Evolutionary conservation across 2,888 invertebrate species (phyloP), one percentile per base, ranked within the genome.

Genomic region (Galerucella nymphaeae): DNA sequence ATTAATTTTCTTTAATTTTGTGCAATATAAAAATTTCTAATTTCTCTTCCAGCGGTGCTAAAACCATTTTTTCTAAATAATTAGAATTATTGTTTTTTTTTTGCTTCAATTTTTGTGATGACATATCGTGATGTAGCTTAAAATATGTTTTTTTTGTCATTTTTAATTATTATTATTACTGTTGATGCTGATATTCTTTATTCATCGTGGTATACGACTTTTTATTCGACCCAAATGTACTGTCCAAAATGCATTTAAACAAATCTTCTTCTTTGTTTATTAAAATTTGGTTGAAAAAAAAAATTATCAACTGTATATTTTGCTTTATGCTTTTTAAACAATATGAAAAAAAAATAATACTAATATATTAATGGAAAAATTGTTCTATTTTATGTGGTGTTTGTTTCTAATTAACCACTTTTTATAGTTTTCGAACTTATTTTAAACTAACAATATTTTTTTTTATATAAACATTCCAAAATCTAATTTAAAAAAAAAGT

Each of bases 81-180:
- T 14, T 50, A n/a, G n/a, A 50, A 50, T 50, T 50, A 50, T 6
- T 50, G 14, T 65, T 58, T 65, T 58, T 41, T 14, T 4, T 45
- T 45, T 45, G 64, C 50, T 38, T 58, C 48, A 30, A 64, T 58
- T 45, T 41, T 55, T 70, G 70, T 70, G 70, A 70, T 70, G 23
- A 70, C 70, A 63, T 70, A 30, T 63, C 57, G 70, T 70, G 70
- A 70, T 70, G 63, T 66, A 66, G 66, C 41, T 66, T 66, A 66
- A 30, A 58, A 38, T 55, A 41, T 38, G 11, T 20, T 13, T 23
- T 58, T 58, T 58, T 58, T 53, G 18, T 53, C 53, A 3, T 53
- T 16, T 16, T 53, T 8, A 10, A 53, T 18, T 16, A 16, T 18
- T n/a, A 16, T 10, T 53, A 18, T 53, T 53, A 50, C 50, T n/a